Conservation (phyloP, 1,140 invertebrate species). For the Bombus balteatus region DNA sequence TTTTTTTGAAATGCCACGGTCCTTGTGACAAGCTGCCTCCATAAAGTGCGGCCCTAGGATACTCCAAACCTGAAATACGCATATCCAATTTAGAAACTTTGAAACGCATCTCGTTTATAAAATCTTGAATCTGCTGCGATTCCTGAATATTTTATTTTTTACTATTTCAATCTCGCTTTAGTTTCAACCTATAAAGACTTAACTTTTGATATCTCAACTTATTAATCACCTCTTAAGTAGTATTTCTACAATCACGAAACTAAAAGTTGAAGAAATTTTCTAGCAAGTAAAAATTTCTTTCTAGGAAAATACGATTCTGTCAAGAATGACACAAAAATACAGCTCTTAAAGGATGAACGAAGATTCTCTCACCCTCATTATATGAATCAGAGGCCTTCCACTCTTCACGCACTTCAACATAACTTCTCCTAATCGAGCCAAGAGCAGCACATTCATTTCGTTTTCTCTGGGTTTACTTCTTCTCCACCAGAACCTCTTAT, state of each 20-base stretch:
- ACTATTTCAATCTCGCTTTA: neutral
- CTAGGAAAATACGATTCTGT: neutral
- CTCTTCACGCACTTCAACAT: constrained; percentile 93
- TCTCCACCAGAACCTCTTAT: constrained; percentile 83
- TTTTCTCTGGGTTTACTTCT: constrained; percentile 81
- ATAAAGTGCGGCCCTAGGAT: constrained; percentile 95
- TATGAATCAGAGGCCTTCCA: constrained; percentile 93
- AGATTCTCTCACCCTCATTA: constrained; percentile 86
- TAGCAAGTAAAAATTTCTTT: too few species aligned
- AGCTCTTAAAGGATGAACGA: neutral
- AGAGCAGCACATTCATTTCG: constrained; percentile 85
- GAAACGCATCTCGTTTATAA: neutral
- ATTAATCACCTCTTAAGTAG: too few species aligned
- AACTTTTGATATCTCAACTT: too few species aligned
- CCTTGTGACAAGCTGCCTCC: constrained; percentile 96
- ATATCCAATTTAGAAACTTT: neutral
- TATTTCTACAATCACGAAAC: too few species aligned
- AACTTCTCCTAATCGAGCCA: constrained; percentile 93
- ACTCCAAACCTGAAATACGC: constrained; percentile 87
- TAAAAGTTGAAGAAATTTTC: neutral
- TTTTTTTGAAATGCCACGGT: constrained; percentile 93
- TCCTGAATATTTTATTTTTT: neutral
- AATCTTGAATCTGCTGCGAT: neutral
- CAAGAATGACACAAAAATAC: neutral
- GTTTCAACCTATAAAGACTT: neutral